phyloP scores from a whole-genome alignment of 2,113 vertebrate species.

The Malurus melanocephalus region DNA sequence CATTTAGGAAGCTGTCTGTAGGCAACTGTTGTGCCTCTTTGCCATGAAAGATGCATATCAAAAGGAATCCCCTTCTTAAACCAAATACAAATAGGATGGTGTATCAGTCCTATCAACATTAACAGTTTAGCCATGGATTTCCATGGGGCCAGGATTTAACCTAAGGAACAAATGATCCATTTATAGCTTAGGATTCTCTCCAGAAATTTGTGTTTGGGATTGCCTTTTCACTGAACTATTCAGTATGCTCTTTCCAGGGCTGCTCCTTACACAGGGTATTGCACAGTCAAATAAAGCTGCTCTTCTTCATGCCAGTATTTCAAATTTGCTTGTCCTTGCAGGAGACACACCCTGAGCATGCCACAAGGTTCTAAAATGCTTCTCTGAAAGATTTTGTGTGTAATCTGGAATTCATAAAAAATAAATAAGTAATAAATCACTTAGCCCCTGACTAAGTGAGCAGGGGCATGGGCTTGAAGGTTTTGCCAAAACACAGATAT shows the following conservation, averaged over 20 bases:
- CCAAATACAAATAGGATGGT: neutral
- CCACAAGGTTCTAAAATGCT: neutral
- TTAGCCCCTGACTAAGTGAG: neutral
- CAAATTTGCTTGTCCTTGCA: neutral
- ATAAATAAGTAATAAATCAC: too few relatives aligned
- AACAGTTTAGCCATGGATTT: neutral
- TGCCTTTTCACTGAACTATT: neutral
- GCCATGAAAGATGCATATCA: neutral
- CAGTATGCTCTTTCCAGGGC: neutral
- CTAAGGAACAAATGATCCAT: neutral
- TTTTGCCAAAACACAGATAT: neutral
- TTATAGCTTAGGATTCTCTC: neutral
- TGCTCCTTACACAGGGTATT: neutral
- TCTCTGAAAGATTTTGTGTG: neutral
- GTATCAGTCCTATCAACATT: neutral
- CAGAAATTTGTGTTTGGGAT: neutral
- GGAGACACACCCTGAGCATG: neutral
- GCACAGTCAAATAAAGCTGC: neutral
- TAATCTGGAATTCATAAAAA: neutral
- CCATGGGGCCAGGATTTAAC: neutral
- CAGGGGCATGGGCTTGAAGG: neutral
- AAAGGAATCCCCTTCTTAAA: neutral
- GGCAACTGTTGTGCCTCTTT: neutral
- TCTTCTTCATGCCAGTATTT: neutral
- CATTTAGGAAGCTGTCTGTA: neutral